Evolutionary conservation across 2,888 invertebrate species (phyloP), one percentile per base, ranked within the genome.

Genomic region (Clanis bilineata): DNA sequence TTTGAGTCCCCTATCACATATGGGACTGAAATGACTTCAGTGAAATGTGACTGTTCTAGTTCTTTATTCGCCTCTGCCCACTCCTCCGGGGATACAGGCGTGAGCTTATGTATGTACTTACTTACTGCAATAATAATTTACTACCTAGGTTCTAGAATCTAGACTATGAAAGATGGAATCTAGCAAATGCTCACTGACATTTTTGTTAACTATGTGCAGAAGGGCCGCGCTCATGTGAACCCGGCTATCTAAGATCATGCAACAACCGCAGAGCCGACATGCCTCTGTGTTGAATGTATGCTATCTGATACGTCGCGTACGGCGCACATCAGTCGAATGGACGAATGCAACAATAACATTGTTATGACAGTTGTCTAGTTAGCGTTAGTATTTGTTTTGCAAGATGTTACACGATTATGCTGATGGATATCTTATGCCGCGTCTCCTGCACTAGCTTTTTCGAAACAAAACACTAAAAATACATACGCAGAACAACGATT

Each of bases 331-430:
- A 64, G 64, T 71, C 62, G 43, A 57, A 58, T 60, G 58, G 64
- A 72, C 62, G 43, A 57, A 58, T 60, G 58, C 62, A 68, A 77
- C 73, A 76, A 75, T 74, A 63, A 70, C 67, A 62, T 58, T 56
- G 63, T 73, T 73, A 73, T 73, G 70, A 70, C 72, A 69, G 62
- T 65, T 64, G 71, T 71, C 71, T 66, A 68, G 63, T 63, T 67
- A 66, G 63, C 66, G 54, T 62, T 59, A 39, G 45, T 75, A 75
- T 73, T 74, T 70, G 67, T 69, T 68, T 58, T 61, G 64, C 58
- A 63, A 64, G 56, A 62, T 57, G 44, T 63, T 66, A 62, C 39
- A 58, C 43, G 62, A 64, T 68, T 59, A 64, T 21, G 45, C 4
- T 21, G 28, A 25, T 45, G 44, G 54, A 59, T 57, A 57, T 18